These are phyloP conservation scores for Phoenicopterus ruber DNA, from an alignment of 2,113 vertebrate genomes.

Conservation along the genomic window DNA sequence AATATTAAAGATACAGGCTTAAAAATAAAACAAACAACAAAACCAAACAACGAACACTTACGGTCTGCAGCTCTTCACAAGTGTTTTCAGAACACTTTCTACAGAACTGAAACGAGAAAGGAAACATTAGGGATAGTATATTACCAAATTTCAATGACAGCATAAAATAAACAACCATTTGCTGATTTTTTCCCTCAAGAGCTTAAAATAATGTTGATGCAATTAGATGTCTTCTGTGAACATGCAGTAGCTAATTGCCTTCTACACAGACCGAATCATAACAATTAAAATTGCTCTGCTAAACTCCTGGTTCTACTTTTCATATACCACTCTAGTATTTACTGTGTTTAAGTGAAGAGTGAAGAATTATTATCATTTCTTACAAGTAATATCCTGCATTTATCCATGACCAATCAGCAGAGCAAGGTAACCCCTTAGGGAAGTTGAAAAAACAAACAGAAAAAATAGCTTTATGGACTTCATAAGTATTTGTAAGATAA, in stretches of 20 bases:
- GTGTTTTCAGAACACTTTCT: slow-evolving; percentile 92
- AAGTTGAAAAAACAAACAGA: neutral
- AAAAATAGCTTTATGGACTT: neutral
- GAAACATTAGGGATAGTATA: neutral
- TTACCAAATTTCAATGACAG: neutral
- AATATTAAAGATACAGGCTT: neutral
- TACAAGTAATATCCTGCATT: neutral
- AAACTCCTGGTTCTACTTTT: neutral
- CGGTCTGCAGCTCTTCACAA: slow-evolving; percentile 95
- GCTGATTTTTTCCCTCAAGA: slow-evolving; percentile 1
- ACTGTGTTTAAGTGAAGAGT: neutral
- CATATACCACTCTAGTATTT: neutral
- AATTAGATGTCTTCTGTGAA: slow-evolving; percentile 64
- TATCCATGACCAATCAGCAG: neutral
- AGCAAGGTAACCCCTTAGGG: neutral
- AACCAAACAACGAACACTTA: slow-evolving; percentile 75
- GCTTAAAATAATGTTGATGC: slow-evolving; percentile 42
- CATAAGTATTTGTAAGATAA: neutral
- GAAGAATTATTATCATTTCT: neutral
- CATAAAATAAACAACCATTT: slow-evolving; percentile 13
- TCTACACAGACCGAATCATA: neutral
- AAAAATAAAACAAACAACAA: slow-evolving; percentile 45
- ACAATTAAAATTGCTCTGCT: neutral
- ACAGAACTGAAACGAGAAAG: slow-evolving; percentile 81
- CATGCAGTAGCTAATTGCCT: slow-evolving; percentile 70